A percentile compares a stretch with the other conserved stretches of the same genome.
Evolutionary conservation across 2,888 invertebrate species (phyloP).

Genomic region (Perithous albicinctus): DNA sequence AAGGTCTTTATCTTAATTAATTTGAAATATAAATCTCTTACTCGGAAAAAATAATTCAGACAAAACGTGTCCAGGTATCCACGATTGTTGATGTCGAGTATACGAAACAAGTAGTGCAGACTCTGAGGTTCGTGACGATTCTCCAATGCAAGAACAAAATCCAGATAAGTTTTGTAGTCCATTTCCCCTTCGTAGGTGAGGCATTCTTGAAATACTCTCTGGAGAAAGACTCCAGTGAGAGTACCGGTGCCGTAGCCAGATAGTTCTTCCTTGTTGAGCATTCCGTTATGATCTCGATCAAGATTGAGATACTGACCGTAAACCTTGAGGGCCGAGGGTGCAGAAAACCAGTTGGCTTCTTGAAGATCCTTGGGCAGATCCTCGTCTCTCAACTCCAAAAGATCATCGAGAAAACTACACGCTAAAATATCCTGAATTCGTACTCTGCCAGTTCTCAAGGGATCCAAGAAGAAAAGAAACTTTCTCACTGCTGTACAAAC

Average conservation of each 20-base stretch:
- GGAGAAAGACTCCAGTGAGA: conserved; percentile 95
- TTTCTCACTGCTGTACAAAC: conserved; percentile 98
- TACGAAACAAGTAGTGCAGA: conserved; percentile 95
- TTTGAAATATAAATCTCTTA: too few relatives aligned
- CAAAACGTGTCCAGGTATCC: conserved; percentile 96
- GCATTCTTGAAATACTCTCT: conserved; percentile 97
- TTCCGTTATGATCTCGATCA: conserved; percentile 97
- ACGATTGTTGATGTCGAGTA: conserved; percentile 94
- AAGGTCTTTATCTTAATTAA: too few relatives aligned
- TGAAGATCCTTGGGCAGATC: conserved; percentile 93
- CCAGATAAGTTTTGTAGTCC: conserved; percentile 98
- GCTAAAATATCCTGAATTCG: conserved; percentile 96
- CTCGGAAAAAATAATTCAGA: conserved; percentile 96
- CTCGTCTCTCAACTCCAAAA: conserved; percentile 94
- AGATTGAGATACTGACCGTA: conserved; percentile 97
- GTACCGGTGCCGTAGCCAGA: conserved; percentile 97
- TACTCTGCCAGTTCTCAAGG: conserved; percentile 93
- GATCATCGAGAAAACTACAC: conserved; percentile 96
- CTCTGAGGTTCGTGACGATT: conserved; percentile 96
- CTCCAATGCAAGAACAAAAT: conserved; percentile 96
- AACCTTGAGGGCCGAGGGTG: conserved; percentile 94
- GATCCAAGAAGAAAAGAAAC: conserved; percentile 98
- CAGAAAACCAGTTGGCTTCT: conserved; percentile 96
- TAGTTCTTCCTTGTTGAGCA: conserved; percentile 96
- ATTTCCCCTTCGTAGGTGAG: conserved; percentile 97